Conservation (phyloP, 2,797 vertebrate genomes). For the Neostethus bicornis region DNA sequence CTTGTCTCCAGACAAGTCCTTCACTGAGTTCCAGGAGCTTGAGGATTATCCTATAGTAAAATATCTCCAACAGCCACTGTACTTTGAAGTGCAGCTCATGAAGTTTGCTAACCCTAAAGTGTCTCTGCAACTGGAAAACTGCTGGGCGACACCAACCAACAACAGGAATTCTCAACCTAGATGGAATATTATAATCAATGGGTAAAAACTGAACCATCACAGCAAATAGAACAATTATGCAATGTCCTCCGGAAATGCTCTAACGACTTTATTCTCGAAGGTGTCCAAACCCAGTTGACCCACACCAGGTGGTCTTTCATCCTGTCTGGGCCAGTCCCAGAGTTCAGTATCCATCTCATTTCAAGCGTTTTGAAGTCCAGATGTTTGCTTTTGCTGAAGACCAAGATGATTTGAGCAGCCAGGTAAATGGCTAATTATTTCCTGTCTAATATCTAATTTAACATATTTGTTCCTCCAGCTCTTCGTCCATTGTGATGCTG, state of each 20-base stretch:
- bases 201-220: conserved; percentile 53
- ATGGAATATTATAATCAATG: conserved; percentile 74
- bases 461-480: conserved; percentile 64
- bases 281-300: conserved; percentile 64
- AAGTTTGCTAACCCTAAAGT: conserved; percentile 43
- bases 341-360: conserved; percentile 74
- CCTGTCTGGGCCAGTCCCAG: conserved; percentile 62
- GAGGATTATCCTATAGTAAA: conserved; percentile 59
- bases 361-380: conserved; percentile 85
- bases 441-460: too few relatives aligned
- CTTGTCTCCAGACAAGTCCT: conserved; percentile 60
- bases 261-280: conserved; percentile 24
- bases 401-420: conserved; percentile 37
- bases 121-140: conserved; percentile 68
- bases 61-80: conserved; percentile 64
- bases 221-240: neutral
- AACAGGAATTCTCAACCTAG: conserved; percentile 56
- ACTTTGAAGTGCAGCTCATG: conserved; percentile 71
- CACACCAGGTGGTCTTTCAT: conserved; percentile 56
- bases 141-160: conserved; percentile 65
- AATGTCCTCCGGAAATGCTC: neutral
- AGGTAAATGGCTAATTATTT: too few relatives aligned
- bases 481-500: conserved; percentile 81
- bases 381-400: conserved; percentile 78
- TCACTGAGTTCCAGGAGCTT: conserved; percentile 38